Base-by-base conservation (phyloP, 2,113 vertebrate genomes). In the Cebidichthys violaceus region DNA sequence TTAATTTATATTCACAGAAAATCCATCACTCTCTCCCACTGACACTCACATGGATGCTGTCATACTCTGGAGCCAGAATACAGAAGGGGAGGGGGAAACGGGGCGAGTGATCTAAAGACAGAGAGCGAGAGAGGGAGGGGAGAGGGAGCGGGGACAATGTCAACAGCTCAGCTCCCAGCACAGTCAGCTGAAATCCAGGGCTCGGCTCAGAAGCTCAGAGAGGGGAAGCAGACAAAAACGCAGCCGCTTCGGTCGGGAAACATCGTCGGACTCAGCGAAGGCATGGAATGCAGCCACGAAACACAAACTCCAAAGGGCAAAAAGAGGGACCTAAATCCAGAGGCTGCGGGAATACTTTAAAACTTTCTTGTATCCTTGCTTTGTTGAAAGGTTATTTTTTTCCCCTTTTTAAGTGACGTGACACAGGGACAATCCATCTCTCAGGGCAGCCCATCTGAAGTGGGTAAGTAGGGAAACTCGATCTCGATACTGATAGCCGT, bases 131-230 rank as follows among this genome's bases (percentile, higher is more conserved):
- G 77, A 41, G 60, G 35, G 73, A 41, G 79, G 24, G 5, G 85
- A 45, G 86, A 73, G 88, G 13, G 81, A 85, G 88, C 0, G 24
- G 85, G 87, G 86, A 86, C 88, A 92, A 90, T 92, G 91, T 93
- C 90, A 92, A 90, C 92, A 92, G 88, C 90, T 90, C 86, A 50
- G 84, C 83, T 93, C 90, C 66, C 78, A 93, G 88, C 85, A 52
- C 87, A 92, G 92, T 94, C 94, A 93, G 92, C 94, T 94, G 90
- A 94, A 94, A 94, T 86, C 80, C 88, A 88, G 78, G 82, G 90
- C 91, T 75, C 37, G 4, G 72, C 66, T 79, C 86, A 82, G 83
- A 83, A 69, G 86, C 81, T 81, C 64, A 43, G 45, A 59, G 75
- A 83, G 79, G 65, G 43, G 64, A 88, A 83, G 86, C 79, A 83